A percentile compares a stretch with the other conserved stretches of the same genome.
These are phyloP conservation scores for Mus spicilegus DNA, from an alignment of 2,113 vertebrate species.

Conservation along the genomic window DNA sequence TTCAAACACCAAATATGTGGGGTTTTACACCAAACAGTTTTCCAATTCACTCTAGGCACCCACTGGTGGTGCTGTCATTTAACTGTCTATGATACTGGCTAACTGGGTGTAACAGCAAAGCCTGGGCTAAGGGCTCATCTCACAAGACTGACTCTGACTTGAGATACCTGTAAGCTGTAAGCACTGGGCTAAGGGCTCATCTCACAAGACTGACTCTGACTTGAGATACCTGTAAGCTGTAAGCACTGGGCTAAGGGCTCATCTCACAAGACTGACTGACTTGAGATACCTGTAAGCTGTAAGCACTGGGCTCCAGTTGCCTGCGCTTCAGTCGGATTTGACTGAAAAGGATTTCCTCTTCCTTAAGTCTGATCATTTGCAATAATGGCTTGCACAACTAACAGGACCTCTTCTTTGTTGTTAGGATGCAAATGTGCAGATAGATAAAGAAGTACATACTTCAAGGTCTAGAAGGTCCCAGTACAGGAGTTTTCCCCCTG, in stretches of 20 bases:
- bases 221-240: background rate
- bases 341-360: background rate
- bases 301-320: background rate
- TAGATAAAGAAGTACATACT: background rate
- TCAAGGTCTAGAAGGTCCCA: background rate
- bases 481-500: background rate
- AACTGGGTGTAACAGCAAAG: background rate
- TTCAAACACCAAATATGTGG: background rate
- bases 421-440: background rate
- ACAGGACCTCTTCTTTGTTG: background rate
- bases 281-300: background rate
- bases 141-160: background rate
- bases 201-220: background rate
- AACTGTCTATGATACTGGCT: background rate
- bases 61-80: background rate
- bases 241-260: background rate
- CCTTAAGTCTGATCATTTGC: background rate
- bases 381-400: background rate
- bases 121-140: background rate
- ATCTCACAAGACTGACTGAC: background rate
- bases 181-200: background rate
- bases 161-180: background rate
- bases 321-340: background rate
- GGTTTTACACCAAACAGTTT: background rate
- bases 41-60: background rate